Conservation (phyloP, 1,140 invertebrate species). For the Hycleus phaleratus region DNA sequence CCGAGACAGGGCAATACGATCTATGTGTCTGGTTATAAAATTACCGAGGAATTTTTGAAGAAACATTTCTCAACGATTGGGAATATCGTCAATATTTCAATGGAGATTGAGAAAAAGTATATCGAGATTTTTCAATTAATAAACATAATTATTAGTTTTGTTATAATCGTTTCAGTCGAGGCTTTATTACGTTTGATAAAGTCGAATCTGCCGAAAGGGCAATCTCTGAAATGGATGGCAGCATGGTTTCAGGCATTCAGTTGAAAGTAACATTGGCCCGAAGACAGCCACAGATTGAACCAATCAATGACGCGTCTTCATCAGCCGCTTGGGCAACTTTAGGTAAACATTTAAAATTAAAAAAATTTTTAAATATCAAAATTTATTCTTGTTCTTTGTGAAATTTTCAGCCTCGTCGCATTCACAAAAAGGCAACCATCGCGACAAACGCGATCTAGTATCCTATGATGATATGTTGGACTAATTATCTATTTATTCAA, state of each 20-base stretch:
- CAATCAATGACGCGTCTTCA: conserved; percentile 67
- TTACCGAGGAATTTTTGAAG: conserved; percentile 74
- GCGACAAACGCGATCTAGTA: conserved; percentile 62
- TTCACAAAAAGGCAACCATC: conserved; percentile 72
- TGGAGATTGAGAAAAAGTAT: conserved; percentile 83
- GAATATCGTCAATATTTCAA: conserved; percentile 78
- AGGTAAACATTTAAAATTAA: conserved; percentile 43
- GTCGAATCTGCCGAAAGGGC: conserved; percentile 78
- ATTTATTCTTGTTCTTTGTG: not conserved
- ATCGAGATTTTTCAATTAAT: conserved; percentile 6
- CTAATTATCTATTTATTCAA: not conserved
- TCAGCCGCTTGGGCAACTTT: conserved; percentile 74
- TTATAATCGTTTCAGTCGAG: conserved; percentile 54
- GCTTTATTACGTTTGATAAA: conserved; percentile 90
- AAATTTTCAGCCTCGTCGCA: conserved; percentile 57
- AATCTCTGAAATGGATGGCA: conserved; percentile 79
- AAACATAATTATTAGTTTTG: conserved; percentile 4
- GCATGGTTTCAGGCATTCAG: conserved; percentile 68
- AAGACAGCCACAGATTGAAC: conserved; percentile 73
- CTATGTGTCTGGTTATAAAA: conserved; percentile 74
- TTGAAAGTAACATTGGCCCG: conserved; percentile 75
- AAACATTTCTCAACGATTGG: conserved; percentile 73
- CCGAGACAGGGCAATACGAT: conserved; percentile 75
- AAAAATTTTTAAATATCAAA: not conserved
- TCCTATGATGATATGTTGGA: conserved; percentile 58